Base-by-base conservation (phyloP, 2,113 vertebrate species). In the Danionella cerebrum region DNA sequence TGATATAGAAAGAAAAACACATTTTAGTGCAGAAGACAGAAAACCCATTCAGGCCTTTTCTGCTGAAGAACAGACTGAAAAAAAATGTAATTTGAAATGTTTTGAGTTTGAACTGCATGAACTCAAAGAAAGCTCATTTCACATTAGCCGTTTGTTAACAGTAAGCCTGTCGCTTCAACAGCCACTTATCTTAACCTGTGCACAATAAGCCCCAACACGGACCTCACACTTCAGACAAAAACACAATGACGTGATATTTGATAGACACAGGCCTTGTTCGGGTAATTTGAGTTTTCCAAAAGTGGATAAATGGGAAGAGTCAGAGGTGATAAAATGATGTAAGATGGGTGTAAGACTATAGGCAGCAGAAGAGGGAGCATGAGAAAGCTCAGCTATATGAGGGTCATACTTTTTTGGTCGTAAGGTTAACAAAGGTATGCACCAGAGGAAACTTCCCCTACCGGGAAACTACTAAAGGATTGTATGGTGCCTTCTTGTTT, bases 121-220 rank as follows among this genome's bases (percentile, higher is more conserved):
- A 57, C 19, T 38, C 19, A 38, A 57, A 57, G 16, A 33, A 62
- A 64, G 18, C 48, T 11, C n/a, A 42, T 54, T 54, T 41, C 36
- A 52, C 25, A 53, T 45, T n/a, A 35, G 27, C 24, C 48, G 33
- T 44, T 21, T n/a, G 19, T 11, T 2, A 54, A 54, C 4, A 44
- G 19, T 35, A 3, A 14, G 16, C 19, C 67, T 53, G 64, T 65
- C n/a, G 35, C 12, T 51, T 69, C 44, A 65, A 45, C 36, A 52
- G 31, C 21, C 67, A 51, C 55, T 69, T 69, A 22, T 48, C 42
- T 51, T 24, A 44, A 45, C 29, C 65, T 58, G 7, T 8, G 7
- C 12, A 5, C 44, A 63, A 5, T 63, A 63, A 51, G 44, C 35
- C 45, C 52, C 36, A 18, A 27, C 21, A 25, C 60, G 44, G 16